These are phyloP conservation scores for Arremon brunneinucha DNA, from an alignment of 2,797 vertebrate genomes.

Conservation along the genomic window DNA sequence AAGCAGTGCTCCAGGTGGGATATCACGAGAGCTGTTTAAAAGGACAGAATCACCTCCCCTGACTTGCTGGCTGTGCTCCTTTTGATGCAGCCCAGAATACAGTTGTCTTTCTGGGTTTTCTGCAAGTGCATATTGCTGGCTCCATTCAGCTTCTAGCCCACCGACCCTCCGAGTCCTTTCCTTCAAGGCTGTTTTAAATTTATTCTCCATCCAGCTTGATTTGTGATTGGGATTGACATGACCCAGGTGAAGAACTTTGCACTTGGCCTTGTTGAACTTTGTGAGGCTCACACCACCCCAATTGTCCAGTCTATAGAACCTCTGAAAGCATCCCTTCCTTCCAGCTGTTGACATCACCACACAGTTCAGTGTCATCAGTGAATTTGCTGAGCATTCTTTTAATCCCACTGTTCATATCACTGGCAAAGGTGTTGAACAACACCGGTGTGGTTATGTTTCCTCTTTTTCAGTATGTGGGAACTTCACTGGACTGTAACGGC, in stretches of 20 bases:
- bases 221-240: background rate
- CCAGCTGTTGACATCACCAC: background rate
- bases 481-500: background rate
- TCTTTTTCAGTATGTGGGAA: background rate
- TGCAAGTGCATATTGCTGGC: background rate
- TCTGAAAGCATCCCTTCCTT: background rate
- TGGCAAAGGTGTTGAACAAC: background rate
- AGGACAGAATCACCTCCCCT: background rate
- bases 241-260: background rate
- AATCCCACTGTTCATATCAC: background rate
- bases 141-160: background rate
- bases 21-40: rapidly evolving
- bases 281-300: background rate
- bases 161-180: background rate
- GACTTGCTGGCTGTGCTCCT: rapidly evolving
- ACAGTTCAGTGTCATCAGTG: background rate
- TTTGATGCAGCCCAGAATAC: background rate
- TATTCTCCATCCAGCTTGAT: background rate
- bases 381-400: background rate
- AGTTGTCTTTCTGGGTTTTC: background rate
- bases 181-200: background rate
- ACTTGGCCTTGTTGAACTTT: background rate
- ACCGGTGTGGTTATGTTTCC: rapidly evolving
- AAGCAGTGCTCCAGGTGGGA: background rate
- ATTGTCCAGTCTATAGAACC: background rate